Conservation (phyloP, 2,888 invertebrate genomes). For the Prionchulus punctatus region DNA sequence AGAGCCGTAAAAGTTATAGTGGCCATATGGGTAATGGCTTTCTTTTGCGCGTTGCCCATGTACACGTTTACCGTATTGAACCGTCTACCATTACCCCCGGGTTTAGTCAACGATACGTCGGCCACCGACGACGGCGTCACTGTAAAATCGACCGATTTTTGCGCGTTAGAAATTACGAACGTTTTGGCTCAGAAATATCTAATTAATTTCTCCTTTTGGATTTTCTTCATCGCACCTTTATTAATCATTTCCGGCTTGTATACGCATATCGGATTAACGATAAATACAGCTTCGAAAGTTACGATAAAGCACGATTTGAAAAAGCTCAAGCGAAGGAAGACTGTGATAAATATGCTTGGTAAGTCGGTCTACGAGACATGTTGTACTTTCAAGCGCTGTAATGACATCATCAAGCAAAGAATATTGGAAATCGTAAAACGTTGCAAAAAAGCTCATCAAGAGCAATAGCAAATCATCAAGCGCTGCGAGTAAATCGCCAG, state of each 20-base stretch:
- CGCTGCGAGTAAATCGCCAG: no score
- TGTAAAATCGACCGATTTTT: conserved; percentile 21
- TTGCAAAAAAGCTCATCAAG: not conserved
- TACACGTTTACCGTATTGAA: not conserved
- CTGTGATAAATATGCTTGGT: not conserved
- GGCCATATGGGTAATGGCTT: conserved; percentile 19
- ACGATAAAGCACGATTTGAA: not conserved
- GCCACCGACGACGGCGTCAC: conserved; percentile 7
- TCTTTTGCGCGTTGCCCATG: not conserved
- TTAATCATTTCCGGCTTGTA: conserved; percentile 26
- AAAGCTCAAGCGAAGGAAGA: not conserved
- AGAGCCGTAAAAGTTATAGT: conserved; percentile 18
- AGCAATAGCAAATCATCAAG: not conserved
- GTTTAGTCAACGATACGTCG: not conserved
- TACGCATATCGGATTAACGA: conserved; percentile 20
- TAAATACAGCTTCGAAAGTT: not conserved
- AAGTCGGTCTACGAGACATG: not conserved
- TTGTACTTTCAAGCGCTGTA: not conserved
- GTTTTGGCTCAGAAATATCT: conserved; percentile 17
- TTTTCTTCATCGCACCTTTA: conserved; percentile 25
- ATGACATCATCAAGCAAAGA: not conserved
- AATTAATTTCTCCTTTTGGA: conserved; percentile 23
- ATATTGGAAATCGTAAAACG: no score
- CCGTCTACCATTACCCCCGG: not conserved
- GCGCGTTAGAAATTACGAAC: conserved; percentile 19